phyloP scores from a whole-genome alignment of 2,888 invertebrate species.

The Ormyrus nitidulus region DNA sequence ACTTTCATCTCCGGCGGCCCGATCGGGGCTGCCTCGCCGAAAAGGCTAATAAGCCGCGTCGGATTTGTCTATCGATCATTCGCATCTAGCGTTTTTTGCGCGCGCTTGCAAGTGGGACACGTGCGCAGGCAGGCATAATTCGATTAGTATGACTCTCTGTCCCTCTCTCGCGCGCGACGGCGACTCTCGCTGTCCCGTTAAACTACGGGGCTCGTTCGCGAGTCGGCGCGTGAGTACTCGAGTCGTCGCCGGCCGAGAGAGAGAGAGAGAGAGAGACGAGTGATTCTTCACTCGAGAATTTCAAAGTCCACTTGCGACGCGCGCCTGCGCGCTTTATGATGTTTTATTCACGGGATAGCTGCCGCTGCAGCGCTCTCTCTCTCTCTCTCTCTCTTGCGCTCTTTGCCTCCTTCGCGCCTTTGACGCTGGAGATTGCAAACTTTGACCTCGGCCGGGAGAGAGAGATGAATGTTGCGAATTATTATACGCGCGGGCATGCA shows the following conservation, averaged over 20 bases:
- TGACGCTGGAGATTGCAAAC: slow-evolving; percentile 20
- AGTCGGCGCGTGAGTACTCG: neutral
- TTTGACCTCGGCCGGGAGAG: slow-evolving; percentile 14
- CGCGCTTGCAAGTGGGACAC: slow-evolving; percentile 12
- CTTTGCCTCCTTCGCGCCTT: slow-evolving; percentile 1
- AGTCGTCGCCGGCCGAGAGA: neutral
- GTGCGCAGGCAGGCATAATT: slow-evolving; percentile 14
- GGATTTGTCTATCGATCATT: neutral
- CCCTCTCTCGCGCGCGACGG: neutral
- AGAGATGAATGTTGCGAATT: neutral
- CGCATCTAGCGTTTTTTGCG: slow-evolving; percentile 30
- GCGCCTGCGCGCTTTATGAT: slow-evolving; percentile 20
- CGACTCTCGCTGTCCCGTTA: slow-evolving; percentile 31
- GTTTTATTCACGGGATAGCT: slow-evolving; percentile 44
- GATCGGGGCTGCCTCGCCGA: neutral
- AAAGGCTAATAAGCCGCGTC: neutral
- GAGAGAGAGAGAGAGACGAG: slow-evolving; percentile 16
- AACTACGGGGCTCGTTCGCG: neutral
- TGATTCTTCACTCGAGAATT: slow-evolving; percentile 47
- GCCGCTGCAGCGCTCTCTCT: too few species aligned
- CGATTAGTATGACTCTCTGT: slow-evolving; percentile 32
- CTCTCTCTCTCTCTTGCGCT: too few species aligned
- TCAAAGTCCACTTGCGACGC: slow-evolving; percentile 40
- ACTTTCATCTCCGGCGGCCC: slow-evolving; percentile 30
- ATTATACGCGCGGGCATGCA: neutral